Evolutionary conservation across 1,140 invertebrate genomes (phyloP).

Genomic region (Caerostris darwini): DNA sequence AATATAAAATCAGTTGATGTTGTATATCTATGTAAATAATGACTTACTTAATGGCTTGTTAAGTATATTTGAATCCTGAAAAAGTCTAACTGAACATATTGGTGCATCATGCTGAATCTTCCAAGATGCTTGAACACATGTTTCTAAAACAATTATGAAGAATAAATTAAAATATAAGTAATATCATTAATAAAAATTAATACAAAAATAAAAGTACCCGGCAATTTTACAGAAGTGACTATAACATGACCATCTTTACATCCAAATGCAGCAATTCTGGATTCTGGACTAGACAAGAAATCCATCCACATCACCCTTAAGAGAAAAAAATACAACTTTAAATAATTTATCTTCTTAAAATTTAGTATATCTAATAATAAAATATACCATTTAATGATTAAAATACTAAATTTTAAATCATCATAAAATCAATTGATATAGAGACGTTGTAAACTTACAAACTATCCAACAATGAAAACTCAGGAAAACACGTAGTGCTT

Average conservation of each 20-base stretch:
- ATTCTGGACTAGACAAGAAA: slow-evolving; percentile 82
- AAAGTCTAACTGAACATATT: slow-evolving; percentile 85
- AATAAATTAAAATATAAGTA: slow-evolving; percentile 81
- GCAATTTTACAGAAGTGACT: slow-evolving; percentile 59
- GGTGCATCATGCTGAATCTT: slow-evolving; percentile 85
- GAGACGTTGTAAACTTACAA: slow-evolving; percentile 80
- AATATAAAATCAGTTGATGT: too few relatives aligned
- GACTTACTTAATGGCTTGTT: neutral
- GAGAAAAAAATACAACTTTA: neutral
- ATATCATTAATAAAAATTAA: neutral
- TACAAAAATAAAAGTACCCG: slow-evolving; percentile 44
- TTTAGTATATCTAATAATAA: neutral
- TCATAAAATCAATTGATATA: neutral
- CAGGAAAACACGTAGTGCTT: slow-evolving; percentile 85
- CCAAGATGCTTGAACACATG: slow-evolving; percentile 82
- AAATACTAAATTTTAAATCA: neutral
- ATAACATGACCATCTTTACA: slow-evolving; percentile 86
- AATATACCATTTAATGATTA: neutral
- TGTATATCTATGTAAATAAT: neutral
- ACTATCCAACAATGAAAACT: slow-evolving; percentile 84
- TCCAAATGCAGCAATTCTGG: slow-evolving; percentile 85
- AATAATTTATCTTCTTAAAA: neutral
- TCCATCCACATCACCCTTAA: slow-evolving; percentile 85
- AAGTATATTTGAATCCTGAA: slow-evolving; percentile 79
- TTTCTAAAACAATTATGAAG: slow-evolving; percentile 81